Percentiles rank a stretch among this genome's conserved stretches.
phyloP scores from a whole-genome alignment of 2,888 invertebrate species.

The Cheilosia impressa region DNA sequence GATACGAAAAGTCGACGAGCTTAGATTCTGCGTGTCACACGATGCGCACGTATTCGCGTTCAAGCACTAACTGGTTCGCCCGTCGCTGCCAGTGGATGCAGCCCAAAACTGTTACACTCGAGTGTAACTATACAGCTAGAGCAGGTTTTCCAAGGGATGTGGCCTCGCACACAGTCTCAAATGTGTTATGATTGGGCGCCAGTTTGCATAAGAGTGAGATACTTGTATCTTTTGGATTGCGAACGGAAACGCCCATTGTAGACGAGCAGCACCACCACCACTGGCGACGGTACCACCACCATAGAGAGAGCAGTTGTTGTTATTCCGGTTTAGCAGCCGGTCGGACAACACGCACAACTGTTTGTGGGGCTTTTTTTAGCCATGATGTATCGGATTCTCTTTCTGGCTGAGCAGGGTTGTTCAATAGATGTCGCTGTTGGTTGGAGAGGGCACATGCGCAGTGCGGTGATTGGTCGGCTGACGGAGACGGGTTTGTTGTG shows the following conservation, averaged over 20 bases:
- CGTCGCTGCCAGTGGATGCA: constrained; percentile 66
- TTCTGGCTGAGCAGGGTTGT: constrained; percentile 53
- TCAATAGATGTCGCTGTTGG: constrained; percentile 74
- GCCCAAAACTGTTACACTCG: constrained; percentile 74
- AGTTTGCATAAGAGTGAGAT: constrained; percentile 46
- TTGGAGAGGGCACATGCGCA: constrained; percentile 72
- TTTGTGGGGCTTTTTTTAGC: constrained; percentile 62
- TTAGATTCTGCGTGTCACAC: constrained; percentile 76
- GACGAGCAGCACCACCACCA: constrained; percentile 37
- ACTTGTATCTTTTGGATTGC: constrained; percentile 39
- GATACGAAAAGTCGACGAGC: constrained; percentile 68
- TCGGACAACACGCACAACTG: constrained; percentile 58
- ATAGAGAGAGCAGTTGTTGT: constrained; percentile 59
- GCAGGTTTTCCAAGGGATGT: constrained; percentile 73
- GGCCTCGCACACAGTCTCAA: constrained; percentile 64
- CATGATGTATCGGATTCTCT: constrained; percentile 68
- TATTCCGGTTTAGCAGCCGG: constrained; percentile 73
- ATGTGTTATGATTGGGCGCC: constrained; percentile 42
- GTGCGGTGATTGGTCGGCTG: constrained; percentile 56
- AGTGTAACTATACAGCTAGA: constrained; percentile 46
- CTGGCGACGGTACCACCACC: constrained; percentile 45
- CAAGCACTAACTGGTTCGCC: constrained; percentile 83
- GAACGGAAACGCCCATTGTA: constrained; percentile 30
- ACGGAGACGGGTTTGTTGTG: constrained; percentile 57
- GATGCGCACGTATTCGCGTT: constrained; percentile 83